Evolutionary conservation across 2,113 vertebrate species (phyloP), one percentile per base, ranked within the genome.

Genomic region (Trichechus manatus): DNA sequence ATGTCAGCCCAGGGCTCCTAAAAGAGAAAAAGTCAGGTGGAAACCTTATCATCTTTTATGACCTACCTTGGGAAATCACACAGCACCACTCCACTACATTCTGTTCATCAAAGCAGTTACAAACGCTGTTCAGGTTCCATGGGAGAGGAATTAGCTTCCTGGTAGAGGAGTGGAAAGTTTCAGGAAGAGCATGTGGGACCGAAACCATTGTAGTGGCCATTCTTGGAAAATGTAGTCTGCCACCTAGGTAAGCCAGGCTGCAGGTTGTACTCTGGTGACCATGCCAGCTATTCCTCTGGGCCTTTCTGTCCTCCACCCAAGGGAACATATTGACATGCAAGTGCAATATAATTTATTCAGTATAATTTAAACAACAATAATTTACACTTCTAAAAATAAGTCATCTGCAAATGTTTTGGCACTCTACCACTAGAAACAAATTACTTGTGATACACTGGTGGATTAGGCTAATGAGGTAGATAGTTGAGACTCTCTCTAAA

Each of bases 291-390:
- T 15, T 13, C 36, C 33, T 56, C 59, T 42, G 39, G 63, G 84
- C 56, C 92, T 95, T 95, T n/a, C 66, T 96, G 23, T 90, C 42
- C 89, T 9, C 25, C 22, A 78, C 66, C 61, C 53, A 79, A 79
- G 82, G 61, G 47, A 96, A 25, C 68, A 63, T 81, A 92, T 87
- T 91, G 86, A 9, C 74, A 83, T 89, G 39, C 36, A 88, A 96
- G 61, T 94, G 5, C 86, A 90, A 82, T 88, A 87, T 90, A 77
- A 97, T 88, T 66, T 95, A 92, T 96, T 87, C 23, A 59, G 44
- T 96, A 47, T 96, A 86, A 97, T 86, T 87, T 93, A 96, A 56
- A 61, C 50, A 39, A 68, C 11, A 22, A n/a, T 88, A 84, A 94
- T 87, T 80, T 85, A 79, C 4, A 42, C 39, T 93, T 72, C 87